Evolutionary conservation across 1,140 invertebrate genomes (phyloP).

Genomic region (Danaus plexippus): DNA sequence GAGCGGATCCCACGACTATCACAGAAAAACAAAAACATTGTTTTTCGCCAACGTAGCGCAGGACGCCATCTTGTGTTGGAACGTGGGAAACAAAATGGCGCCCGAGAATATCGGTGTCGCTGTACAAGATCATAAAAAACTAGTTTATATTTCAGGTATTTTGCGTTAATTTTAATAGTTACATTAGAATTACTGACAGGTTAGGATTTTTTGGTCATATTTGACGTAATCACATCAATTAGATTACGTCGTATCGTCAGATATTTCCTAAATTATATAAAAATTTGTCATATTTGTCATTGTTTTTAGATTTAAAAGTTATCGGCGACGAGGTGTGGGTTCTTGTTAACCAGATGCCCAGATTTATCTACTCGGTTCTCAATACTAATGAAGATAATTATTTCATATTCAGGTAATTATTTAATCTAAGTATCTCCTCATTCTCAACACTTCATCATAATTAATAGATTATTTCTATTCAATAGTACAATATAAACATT

Average conservation of each 20-base stretch:
- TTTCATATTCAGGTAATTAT: constrained; percentile 65
- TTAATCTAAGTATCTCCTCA: neutral
- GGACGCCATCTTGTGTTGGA: constrained; percentile 82
- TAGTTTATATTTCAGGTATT: constrained; percentile 78
- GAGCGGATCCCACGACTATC: constrained; percentile 75
- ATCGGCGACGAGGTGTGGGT: constrained; percentile 73
- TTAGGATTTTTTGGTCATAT: neutral
- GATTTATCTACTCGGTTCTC: constrained; percentile 72
- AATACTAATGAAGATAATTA: constrained; percentile 72
- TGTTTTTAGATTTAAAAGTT: constrained; percentile 65
- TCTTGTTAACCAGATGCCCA: constrained; percentile 75
- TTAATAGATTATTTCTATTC: no score
- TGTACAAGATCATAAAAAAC: constrained; percentile 71
- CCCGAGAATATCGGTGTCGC: constrained; percentile 73
- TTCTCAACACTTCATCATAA: neutral
- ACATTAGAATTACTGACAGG: neutral
- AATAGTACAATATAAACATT: no score
- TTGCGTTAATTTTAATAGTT: neutral
- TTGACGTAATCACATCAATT: neutral
- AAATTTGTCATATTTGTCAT: no score
- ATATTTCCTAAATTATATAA: neutral
- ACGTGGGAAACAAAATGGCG: constrained; percentile 70
- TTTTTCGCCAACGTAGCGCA: constrained; percentile 78
- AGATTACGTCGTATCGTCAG: neutral
- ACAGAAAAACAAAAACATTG: constrained; percentile 72